A percentile compares a stretch with the other conserved stretches of the same genome.
Conservation (phyloP, 2,113 vertebrate genomes). For the Todiramphus chloris region DNA sequence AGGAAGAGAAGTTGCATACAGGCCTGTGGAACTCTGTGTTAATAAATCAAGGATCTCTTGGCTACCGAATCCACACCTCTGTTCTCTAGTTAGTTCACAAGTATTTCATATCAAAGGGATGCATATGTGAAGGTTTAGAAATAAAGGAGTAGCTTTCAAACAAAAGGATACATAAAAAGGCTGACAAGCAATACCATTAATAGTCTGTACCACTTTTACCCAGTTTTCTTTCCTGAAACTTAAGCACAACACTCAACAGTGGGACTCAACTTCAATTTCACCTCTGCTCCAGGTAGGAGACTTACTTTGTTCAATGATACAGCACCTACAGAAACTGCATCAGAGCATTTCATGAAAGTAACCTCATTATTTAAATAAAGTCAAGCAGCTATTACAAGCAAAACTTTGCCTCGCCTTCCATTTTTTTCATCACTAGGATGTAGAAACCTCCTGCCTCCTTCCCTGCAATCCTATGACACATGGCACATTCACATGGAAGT, state of each 20-base stretch:
- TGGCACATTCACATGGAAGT: not conserved
- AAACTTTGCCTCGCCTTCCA: not conserved
- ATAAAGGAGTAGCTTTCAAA: constrained; percentile 30
- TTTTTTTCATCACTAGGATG: not conserved
- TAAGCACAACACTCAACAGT: not conserved
- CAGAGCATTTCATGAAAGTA: not conserved
- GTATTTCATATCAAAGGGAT: constrained; percentile 45
- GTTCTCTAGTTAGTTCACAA: constrained; percentile 63
- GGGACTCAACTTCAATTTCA: not conserved
- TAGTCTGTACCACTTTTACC: not conserved
- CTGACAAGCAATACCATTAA: not conserved
- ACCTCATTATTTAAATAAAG: not conserved
- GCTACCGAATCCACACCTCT: constrained; percentile 37
- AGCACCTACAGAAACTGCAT: not conserved
- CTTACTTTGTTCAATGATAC: not conserved
- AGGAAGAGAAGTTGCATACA: not conserved
- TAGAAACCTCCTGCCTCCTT: not conserved
- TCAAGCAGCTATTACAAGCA: not conserved
- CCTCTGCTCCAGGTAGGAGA: not conserved
- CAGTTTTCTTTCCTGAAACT: not conserved
- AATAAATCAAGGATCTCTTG: constrained; percentile 26
- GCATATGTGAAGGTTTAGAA: constrained; percentile 49
- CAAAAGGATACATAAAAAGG: constrained; percentile 37
- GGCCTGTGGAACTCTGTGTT: not conserved
- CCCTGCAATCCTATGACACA: not conserved